Evolutionary conservation across 37 sponge, comb jelly and placozoan species (phyloP), one percentile per base, ranked within the genome.

Genomic region (Axinella damicornis): DNA sequence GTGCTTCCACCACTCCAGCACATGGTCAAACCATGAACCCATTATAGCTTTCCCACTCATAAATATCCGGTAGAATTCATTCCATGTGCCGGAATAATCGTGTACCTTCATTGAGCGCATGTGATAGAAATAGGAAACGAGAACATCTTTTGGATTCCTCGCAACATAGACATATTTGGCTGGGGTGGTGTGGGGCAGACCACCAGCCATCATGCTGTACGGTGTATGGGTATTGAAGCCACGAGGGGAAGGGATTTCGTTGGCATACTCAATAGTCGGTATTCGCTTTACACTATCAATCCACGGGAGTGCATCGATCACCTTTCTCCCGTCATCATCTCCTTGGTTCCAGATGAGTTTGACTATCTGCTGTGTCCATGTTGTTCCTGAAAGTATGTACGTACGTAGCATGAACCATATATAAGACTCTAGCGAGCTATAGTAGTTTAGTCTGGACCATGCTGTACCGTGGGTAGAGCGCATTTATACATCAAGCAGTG

Each of bases 61-160:
- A 20, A 73, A 83, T 20, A 57, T 38, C 62, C 17, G 53, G 30
- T 38, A 72, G 24, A 72, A 72, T 2, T 46, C 5, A 24, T 72
- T 53, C 73, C 73, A 72, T 9, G 46, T 46, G 46, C 46, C 46
- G 46, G 46, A 46, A 46, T 46, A 46, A 12, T 46, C 9, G 46
- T 46, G 46, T 46, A 46, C 4, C 9, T 46, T 46, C 46, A 46
- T 46, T 46, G 46, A 4, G 4, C 46, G 46, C 46, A 46, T 46
- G 46, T 83, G 65, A 72, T 20, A 57, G 61, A 37, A 21, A 24
- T 74, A 72, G 31, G 91, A 91, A 5, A 91, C 91, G 9, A 63
- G 34, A 19, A 78, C 86, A 37, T 91, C 91, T 46, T 85, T 85
- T n/a, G 91, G 91, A 66, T 91, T 85, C 25, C 91, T 62, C 9